Evolutionary conservation across 2,113 vertebrate genomes (phyloP), one percentile per base, ranked within the genome.

Genomic region (Phocoena phocoena): DNA sequence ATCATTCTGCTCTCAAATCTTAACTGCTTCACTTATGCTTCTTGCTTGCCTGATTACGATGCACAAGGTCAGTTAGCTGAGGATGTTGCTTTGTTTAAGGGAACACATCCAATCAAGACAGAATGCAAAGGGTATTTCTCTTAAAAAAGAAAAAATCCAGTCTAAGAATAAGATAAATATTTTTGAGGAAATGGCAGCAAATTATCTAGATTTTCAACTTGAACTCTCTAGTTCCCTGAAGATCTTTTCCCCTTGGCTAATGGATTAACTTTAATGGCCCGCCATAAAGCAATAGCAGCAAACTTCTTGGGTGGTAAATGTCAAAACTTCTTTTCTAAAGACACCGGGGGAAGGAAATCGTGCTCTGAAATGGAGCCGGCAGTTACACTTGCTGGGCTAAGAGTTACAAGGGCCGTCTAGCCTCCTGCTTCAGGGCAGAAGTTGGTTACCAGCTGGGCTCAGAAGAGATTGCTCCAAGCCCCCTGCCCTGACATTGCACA

Each of bases 381-480:
- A 97, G 94, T 96, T 92, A 92, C 3, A 85, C 74, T 98, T 97
- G 96, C 97, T 93, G 96, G 97, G 98, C 97, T 98, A 98, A 98
- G 97, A 98, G 98, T 98, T 98, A 98, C 90, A 98, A 98, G 97
- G 96, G 47, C 97, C 55, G 91, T 98, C 97, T 98, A 97, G 97
- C 95, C 89, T 98, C 77, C 87, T 95, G 98, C 98, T 98, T 98
- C 97, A 98, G 98, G 98, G 98, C 98, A 98, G 95, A 98, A 98
- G 90, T 38, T 97, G 88, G 98, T 98, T 96, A 98, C 97, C 98
- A 98, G 96, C 98, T 99, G 98, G 95, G 98, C 97, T 98, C 96
- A 98, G 97, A 98, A 98, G 3, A 55, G 67, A 93, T 50, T 98
- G 97, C 97, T 87, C 71, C 65, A 83, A 96, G 73, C 98, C 96